Evolutionary conservation across 1,140 invertebrate genomes (phyloP).

Genomic region (Diorhabda elongata): DNA sequence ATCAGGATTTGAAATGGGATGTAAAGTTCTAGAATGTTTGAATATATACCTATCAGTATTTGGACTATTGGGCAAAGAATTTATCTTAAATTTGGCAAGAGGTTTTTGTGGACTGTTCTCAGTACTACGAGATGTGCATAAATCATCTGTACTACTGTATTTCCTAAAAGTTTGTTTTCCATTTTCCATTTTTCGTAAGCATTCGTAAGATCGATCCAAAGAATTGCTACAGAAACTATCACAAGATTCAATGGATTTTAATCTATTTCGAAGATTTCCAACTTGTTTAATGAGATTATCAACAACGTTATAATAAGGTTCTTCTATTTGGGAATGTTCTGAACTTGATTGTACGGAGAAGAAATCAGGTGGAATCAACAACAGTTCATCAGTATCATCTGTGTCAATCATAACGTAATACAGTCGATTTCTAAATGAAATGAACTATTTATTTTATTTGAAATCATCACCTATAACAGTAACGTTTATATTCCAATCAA

Average conservation of each 20-base stretch:
- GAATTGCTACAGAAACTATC: constrained; percentile 29
- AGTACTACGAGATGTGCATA: constrained; percentile 35
- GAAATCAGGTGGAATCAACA: constrained; percentile 72
- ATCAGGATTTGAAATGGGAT: constrained; percentile 32
- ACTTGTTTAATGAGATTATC: constrained; percentile 61
- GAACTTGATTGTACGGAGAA: constrained; percentile 56
- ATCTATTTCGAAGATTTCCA: constrained; percentile 55
- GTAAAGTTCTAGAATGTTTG: constrained; percentile 10
- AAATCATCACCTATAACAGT: constrained; percentile 1
- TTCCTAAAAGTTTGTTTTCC: constrained; percentile 24
- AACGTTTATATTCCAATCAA: not conserved
- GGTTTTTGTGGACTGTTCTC: constrained; percentile 45
- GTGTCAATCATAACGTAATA: constrained; percentile 66
- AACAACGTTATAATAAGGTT: constrained; percentile 49
- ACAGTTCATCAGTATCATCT: constrained; percentile 74
- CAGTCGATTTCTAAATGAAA: constrained; percentile 12
- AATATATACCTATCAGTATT: constrained; percentile 23
- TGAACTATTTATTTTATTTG: not conserved
- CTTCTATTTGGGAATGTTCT: constrained; percentile 21
- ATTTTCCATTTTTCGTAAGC: constrained; percentile 25
- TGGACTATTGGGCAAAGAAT: constrained; percentile 39
- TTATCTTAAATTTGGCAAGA: constrained; percentile 33
- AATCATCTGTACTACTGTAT: constrained; percentile 38
- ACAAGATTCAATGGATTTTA: constrained; percentile 50
- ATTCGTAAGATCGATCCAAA: constrained; percentile 24